Percentiles rank a stretch among this genome's conserved stretches.
Evolutionary conservation across 2,797 vertebrate genomes (phyloP).

Genomic region (Hippoglossus hippoglossus): DNA sequence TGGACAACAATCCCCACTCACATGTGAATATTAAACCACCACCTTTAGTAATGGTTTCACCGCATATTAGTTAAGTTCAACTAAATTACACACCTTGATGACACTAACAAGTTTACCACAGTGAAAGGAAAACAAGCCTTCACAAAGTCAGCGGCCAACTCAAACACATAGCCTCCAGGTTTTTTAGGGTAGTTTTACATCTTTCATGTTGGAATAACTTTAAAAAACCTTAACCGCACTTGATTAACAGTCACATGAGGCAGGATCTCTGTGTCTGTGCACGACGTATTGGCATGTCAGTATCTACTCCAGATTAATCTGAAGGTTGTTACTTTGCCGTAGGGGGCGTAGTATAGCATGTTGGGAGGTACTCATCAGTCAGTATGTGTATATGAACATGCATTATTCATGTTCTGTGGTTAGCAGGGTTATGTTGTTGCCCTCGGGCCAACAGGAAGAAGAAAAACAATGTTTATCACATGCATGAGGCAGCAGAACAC

Average conservation of each 20-base stretch:
- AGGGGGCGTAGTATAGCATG: background rate
- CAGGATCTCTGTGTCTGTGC: background rate
- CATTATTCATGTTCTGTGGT: background rate
- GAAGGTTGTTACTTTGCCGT: background rate
- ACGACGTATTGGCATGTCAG: background rate
- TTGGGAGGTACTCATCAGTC: background rate
- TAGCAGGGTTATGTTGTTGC: background rate
- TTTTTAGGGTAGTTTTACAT: background rate
- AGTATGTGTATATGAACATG: background rate
- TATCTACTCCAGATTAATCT: background rate
- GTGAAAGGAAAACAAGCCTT: slow-evolving; percentile 5
- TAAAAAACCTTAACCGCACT: background rate
- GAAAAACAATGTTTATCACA: background rate
- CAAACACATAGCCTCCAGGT: background rate
- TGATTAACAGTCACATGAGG: background rate
- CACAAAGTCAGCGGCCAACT: background rate
- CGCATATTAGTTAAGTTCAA: background rate
- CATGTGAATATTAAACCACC: background rate
- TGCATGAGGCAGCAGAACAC: background rate
- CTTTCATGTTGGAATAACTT: background rate
- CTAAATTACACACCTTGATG: no score
- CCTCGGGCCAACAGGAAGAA: background rate
- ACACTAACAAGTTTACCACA: background rate
- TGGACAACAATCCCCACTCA: background rate
- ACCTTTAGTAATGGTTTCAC: background rate